Base-by-base conservation (phyloP, 1,140 invertebrate genomes). In the Zophobas morio region DNA sequence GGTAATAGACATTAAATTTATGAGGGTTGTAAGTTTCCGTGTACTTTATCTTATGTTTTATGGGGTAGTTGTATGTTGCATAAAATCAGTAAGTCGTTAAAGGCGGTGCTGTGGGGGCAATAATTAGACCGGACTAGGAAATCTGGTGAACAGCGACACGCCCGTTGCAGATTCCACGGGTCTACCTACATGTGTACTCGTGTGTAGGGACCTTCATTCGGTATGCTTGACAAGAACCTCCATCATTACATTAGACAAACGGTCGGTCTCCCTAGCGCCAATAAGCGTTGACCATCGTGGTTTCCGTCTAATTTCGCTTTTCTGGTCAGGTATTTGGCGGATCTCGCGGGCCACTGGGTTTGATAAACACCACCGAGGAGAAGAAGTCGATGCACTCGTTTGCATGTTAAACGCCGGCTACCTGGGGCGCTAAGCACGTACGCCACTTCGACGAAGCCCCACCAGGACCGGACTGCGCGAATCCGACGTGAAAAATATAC, bases 1-100 rank as follows among this genome's bases (percentile, higher is more conserved):
- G 71, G 71, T 73, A 73, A 73, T 73, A 73, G 71, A 73, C 71
- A 73, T 73, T 73, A 73, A 73, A 73, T 73, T 73, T 73, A 73
- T 73, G 71, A 56, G 71, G 71, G 71, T 73, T 73, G 71, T 73
- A 73, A 73, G 71, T 73, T 73, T 73, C 60, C 71, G 54, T 73
- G 71, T 73, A 56, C 71, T 73, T 73, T 73, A 73, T 73, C 71
- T 73, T 73, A 73, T 73, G 71, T 73, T 73, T 73, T 73, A 73
- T 73, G 71, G 71, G 71, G 71, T 73, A 73, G 71, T 73, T 73
- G 71, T 73, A 73, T 73, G 71, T 73, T 73, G 71, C 71, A 73
- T 73, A 73, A 73, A 73, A 73, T 73, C 71, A 73, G 71, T 73
- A 73, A 73, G 71, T 73, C 49, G 71, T 73, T 73, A 73, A 73